phyloP scores from a whole-genome alignment of 2,888 invertebrate genomes.

The Stenoptilia bipunctidactyla region DNA sequence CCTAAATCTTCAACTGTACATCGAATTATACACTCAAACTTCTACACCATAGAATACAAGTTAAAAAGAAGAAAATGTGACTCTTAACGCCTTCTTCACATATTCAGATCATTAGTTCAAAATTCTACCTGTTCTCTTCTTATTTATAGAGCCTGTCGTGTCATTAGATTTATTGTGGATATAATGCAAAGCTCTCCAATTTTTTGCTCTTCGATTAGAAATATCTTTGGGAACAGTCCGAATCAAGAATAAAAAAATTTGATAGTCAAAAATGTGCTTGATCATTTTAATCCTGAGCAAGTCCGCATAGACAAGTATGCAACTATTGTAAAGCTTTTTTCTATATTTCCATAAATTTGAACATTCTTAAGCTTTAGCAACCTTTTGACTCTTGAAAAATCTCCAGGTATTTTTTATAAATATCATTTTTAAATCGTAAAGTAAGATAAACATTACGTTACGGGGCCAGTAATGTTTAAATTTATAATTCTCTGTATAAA shows the following conservation, averaged over 20 bases:
- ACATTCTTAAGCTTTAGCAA: no score
- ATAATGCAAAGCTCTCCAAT: conserved; percentile 60
- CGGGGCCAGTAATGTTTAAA: no score
- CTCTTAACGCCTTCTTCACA: neutral
- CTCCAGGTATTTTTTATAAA: neutral
- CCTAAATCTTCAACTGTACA: no score
- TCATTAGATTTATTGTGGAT: conserved; percentile 70
- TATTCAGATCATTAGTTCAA: conserved; percentile 42
- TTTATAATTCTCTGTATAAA: neutral
- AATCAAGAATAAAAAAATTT: neutral
- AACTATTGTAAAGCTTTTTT: no score
- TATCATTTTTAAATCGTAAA: no score
- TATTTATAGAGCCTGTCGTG: conserved; percentile 66
- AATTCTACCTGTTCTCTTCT: conserved; percentile 67
- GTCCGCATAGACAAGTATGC: no score
- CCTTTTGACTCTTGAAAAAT: neutral
- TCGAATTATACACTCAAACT: neutral
- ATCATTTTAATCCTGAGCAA: neutral
- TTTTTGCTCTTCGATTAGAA: conserved; percentile 48
- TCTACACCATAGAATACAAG: neutral
- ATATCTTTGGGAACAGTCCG: conserved; percentile 14
- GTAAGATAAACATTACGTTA: no score
- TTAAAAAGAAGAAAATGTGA: no score
- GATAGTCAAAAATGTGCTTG: conserved; percentile 1
- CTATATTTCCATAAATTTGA: no score